These are phyloP conservation scores for Thalassarche chlororhynchos DNA, from an alignment of 2,113 vertebrate genomes.

Conservation along the genomic window DNA sequence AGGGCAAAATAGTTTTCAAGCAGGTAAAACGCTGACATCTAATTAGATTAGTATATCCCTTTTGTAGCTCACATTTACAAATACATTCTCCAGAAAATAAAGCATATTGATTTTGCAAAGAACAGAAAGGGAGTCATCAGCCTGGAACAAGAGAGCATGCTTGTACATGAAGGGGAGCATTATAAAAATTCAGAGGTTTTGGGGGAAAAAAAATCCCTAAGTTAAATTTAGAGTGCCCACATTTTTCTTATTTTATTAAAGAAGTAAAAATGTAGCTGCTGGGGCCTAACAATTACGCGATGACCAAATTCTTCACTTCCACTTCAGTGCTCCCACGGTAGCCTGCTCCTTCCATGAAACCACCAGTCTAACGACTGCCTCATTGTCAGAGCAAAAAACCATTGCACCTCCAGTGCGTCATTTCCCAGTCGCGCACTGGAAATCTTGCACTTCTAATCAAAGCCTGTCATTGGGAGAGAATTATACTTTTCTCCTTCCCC, in stretches of 20 bases:
- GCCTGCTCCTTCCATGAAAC: not conserved
- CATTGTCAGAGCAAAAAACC: not conserved
- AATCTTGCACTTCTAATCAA: not conserved
- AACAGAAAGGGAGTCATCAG: not conserved
- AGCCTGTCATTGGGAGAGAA: not conserved
- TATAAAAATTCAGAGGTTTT: not conserved
- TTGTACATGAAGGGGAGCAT: not conserved
- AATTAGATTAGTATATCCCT: not conserved
- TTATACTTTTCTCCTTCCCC: not conserved
- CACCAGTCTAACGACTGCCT: not conserved
- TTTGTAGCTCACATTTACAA: not conserved
- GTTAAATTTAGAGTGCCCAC: not conserved
- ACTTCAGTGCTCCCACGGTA: not conserved
- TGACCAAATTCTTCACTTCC: not conserved
- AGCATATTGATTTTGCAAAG: not conserved
- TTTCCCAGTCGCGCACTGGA: not conserved
- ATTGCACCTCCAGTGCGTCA: not conserved
- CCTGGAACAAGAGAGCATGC: not conserved
- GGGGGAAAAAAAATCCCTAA: accelerated
- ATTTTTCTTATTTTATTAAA: not conserved
- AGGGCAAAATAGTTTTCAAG: not conserved
- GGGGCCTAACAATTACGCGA: not conserved
- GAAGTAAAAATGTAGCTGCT: not conserved
- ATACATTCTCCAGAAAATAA: not conserved
- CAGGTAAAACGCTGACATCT: not conserved